These are phyloP conservation scores for Chaetodon trifascialis DNA, from an alignment of 2,113 vertebrate genomes.

Conservation along the genomic window DNA sequence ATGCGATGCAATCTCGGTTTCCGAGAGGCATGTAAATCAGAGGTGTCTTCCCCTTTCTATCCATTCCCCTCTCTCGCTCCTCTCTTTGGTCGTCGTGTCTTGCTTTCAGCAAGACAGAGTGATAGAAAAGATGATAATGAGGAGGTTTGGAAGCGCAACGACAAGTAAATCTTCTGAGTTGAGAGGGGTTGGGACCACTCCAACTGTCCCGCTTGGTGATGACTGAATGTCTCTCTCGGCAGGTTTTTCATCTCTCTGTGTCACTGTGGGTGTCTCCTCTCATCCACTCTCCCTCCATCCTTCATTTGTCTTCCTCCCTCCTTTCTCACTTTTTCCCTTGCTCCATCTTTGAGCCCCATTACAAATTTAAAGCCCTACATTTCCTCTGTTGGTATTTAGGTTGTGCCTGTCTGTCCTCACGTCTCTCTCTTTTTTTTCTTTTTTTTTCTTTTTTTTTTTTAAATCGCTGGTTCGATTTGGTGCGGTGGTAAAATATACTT, in stretches of 20 bases:
- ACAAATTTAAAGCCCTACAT: constrained; percentile 19
- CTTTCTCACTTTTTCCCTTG: constrained; percentile 8
- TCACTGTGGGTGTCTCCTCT: constrained; percentile 60
- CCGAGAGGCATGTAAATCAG: constrained; percentile 70
- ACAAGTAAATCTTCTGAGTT: constrained; percentile 65
- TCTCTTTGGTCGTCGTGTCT: constrained; percentile 29
- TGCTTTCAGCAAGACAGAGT: constrained; percentile 50
- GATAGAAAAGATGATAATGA: constrained; percentile 72
- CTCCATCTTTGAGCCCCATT: constrained; percentile 27
- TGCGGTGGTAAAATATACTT: constrained; percentile 30
- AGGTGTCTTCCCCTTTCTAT: constrained; percentile 27
- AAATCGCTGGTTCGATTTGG: not conserved
- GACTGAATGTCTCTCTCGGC: constrained; percentile 68
- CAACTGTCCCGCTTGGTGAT: constrained; percentile 58
- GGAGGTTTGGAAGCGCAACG: constrained; percentile 37
- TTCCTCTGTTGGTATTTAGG: constrained; percentile 25
- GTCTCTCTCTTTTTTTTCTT: too few species aligned
- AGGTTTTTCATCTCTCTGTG: constrained; percentile 54
- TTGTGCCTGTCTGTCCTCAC: not conserved
- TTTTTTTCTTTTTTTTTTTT: not conserved
- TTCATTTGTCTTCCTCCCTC: constrained; percentile 51
- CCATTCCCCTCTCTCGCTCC: constrained; percentile 13
- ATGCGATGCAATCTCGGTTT: constrained; percentile 75
- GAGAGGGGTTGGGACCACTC: constrained; percentile 57
- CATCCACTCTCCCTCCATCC: constrained; percentile 44